Percentiles rank a stretch among this genome's conserved stretches.
These are phyloP conservation scores for Tamias sibiricus DNA, from an alignment of 2,113 vertebrate species.

Conservation along the genomic window DNA sequence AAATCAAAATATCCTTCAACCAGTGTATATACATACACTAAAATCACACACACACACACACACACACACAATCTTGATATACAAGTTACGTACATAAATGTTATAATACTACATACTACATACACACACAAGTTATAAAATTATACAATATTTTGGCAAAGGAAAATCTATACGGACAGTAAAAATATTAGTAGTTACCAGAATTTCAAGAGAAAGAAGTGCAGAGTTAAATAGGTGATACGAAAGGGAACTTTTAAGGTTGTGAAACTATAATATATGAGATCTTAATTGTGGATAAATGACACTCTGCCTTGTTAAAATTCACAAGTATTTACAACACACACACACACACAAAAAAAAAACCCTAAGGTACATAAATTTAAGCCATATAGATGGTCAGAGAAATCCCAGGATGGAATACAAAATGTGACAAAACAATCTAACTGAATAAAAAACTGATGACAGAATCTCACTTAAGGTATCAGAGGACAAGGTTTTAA, in stretches of 20 bases:
- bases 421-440: not conserved
- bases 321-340: not conserved
- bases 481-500: not conserved
- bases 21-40: too few species aligned
- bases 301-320: not conserved
- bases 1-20: not conserved
- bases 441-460: not conserved
- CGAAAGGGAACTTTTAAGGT: not conserved
- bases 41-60: too few species aligned
- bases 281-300: not conserved
- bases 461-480: not conserved
- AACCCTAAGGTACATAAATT: not conserved
- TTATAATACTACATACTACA: too few species aligned
- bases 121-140: too few species aligned
- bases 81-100: too few species aligned
- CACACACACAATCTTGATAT: too few species aligned
- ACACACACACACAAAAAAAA: not conserved
- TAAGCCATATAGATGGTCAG: not conserved
- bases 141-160: too few species aligned
- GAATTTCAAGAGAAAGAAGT: not conserved
- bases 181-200: not conserved
- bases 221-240: not conserved
- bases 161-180: not conserved
- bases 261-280: not conserved
- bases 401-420: not conserved